Conservation (phyloP, 2,888 invertebrate species). For the Lomographa bimaculata region DNA sequence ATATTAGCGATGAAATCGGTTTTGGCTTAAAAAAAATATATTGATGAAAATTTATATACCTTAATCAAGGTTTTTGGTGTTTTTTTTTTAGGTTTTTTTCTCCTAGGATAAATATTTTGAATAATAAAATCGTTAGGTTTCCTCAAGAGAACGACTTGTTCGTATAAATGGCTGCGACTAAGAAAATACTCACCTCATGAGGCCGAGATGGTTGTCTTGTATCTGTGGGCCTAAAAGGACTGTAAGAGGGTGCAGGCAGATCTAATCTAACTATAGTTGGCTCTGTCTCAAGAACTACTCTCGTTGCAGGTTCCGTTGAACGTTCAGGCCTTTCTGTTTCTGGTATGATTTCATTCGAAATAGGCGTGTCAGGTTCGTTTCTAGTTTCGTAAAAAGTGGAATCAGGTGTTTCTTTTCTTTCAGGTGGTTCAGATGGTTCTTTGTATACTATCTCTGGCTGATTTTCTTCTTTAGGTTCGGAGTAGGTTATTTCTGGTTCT, state of each 20-base stretch:
- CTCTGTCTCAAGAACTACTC: slow-evolving; percentile 28
- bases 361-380: slow-evolving; percentile 26
- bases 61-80: too few species aligned
- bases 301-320: slow-evolving; percentile 23
- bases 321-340: slow-evolving; percentile 20
- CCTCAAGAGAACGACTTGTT: too few species aligned
- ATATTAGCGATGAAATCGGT: too few species aligned
- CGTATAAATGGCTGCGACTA: too few species aligned
- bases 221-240: slow-evolving; percentile 35
- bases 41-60: too few species aligned
- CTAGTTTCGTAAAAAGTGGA: slow-evolving; percentile 29
- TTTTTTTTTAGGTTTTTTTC: too few species aligned
- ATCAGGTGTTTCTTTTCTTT: slow-evolving; percentile 22
- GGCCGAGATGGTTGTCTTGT: slow-evolving; percentile 36
- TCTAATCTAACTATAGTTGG: slow-evolving; percentile 25
- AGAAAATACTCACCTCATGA: slow-evolving; percentile 35
- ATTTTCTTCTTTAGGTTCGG: slow-evolving; percentile 23
- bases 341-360: slow-evolving; percentile 25
- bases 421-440: slow-evolving; percentile 25
- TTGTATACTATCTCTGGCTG: slow-evolving; percentile 29
- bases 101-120: too few species aligned
- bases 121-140: too few species aligned
- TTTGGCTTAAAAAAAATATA: too few species aligned
- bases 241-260: slow-evolving; percentile 43
- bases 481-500: slow-evolving; percentile 28